Evolutionary conservation across 2,888 invertebrate species (phyloP), one percentile per base, ranked within the genome.

Genomic region (Fragum whitleyi): DNA sequence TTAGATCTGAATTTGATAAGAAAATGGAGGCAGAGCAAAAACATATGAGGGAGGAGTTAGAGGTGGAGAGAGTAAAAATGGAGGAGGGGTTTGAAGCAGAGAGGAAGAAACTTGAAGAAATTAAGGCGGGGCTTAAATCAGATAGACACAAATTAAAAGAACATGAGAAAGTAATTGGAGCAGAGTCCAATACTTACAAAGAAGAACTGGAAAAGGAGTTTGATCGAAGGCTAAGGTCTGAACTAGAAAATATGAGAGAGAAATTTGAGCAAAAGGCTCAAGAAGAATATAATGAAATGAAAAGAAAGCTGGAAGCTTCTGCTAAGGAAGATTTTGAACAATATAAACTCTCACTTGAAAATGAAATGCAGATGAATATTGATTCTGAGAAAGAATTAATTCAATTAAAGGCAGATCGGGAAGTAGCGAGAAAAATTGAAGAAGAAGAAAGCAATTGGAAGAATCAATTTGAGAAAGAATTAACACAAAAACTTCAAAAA

Each of bases 361-460:
- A 72, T 39, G 81, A 85, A 55, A 73, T 47, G 9, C 69, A 74
- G 73, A 70, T 70, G 62, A 77, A 74, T 29, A 61, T 78, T 5
- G 77, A 85, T 57, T 57, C 72, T n/a, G 79, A 85, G 42, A 74
- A 62, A 21, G 79, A 83, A 29, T 28, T 83, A 32, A 55, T 77
- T n/a, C 74, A 74, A 59, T 36, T 70, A 42, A 77, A 79, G 55
- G 73, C 62, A 5, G 84, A 84, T n/a, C n/a, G 77, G 14, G 87
- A 87, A 61, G 32, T 87, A 29, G 77, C 75, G 51, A 73, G 79
- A 51, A 81, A 82, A 68, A 21, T 88, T 14, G 85, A 88, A 36
- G 59, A 74, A 16, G 88, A 88, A 39, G 74, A 85, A 29, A 81
- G 82, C 7, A 86, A 85, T 68, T 90, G 89, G 88, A 85, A 79